Conservation (phyloP, 2,113 vertebrate genomes). For the Oreocharis arfaki region DNA sequence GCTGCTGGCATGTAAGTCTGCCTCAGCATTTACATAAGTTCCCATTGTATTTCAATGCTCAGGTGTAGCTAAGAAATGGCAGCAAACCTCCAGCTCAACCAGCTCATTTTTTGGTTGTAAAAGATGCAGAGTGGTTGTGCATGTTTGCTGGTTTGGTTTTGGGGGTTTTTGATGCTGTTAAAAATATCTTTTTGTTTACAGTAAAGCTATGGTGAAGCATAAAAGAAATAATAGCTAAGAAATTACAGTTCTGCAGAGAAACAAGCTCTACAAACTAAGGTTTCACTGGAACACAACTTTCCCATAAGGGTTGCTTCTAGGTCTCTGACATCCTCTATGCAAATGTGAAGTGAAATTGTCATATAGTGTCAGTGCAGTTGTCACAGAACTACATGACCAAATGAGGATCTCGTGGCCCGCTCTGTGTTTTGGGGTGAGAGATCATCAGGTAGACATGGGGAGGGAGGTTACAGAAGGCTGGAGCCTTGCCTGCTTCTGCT, state of each 20-base stretch:
- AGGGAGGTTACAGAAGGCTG: not conserved
- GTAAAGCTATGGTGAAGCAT: not conserved
- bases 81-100: not conserved
- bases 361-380: not conserved
- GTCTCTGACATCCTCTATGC: not conserved
- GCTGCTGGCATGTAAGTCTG: not conserved
- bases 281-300: not conserved
- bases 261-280: not conserved
- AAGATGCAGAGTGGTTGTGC: not conserved
- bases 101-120: not conserved
- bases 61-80: not conserved
- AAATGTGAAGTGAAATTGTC: not conserved
- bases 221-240: not conserved
- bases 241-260: not conserved
- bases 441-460: not conserved
- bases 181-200: not conserved
- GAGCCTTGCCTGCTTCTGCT: not conserved
- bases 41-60: not conserved
- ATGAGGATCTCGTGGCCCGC: not conserved
- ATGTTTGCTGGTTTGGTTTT: not conserved
- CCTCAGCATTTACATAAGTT: not conserved
- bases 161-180: fast-evolving
- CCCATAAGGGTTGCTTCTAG: not conserved
- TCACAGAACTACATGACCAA: not conserved
- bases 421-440: not conserved